Evolutionary conservation across 2,888 invertebrate species (phyloP).

Genomic region (Mechanitis messenoides): DNA sequence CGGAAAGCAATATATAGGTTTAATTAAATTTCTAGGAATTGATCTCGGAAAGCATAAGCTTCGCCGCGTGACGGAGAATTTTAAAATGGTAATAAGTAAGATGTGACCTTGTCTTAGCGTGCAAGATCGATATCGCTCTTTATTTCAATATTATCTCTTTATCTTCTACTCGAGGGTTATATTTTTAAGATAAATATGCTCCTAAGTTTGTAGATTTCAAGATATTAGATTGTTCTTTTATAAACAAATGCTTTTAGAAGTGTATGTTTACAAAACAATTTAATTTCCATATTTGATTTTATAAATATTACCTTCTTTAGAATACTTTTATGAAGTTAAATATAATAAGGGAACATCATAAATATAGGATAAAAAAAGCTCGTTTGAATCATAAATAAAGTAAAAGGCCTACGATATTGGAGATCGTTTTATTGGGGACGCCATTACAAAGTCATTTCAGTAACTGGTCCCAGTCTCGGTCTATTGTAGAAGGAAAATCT

Average conservation of each 20-base stretch:
- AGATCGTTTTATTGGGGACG: slow-evolving; percentile 64
- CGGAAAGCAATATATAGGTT: slow-evolving; percentile 2
- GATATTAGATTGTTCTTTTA: no score
- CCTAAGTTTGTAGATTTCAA: no score
- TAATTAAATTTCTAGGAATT: slow-evolving; percentile 23
- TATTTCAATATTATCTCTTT: slow-evolving; percentile 24
- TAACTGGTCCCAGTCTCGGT: slow-evolving; percentile 67
- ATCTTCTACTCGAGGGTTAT: not conserved
- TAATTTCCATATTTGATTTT: no score
- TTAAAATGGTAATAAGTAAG: slow-evolving; percentile 38
- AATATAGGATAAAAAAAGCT: slow-evolving; percentile 28
- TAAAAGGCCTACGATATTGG: slow-evolving; percentile 61
- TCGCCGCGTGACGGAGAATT: slow-evolving; percentile 36
- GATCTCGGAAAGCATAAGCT: slow-evolving; percentile 33
- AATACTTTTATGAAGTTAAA: not conserved
- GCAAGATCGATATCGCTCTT: slow-evolving; percentile 31
- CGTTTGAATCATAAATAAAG: slow-evolving; percentile 51
- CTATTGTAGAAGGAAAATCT: slow-evolving; percentile 76
- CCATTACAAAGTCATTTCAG: slow-evolving; percentile 73
- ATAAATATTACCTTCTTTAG: no score
- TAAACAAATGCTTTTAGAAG: no score
- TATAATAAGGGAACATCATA: slow-evolving; percentile 14
- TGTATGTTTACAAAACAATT: no score
- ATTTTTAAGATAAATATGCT: no score
- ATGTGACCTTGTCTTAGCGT: slow-evolving; percentile 44